Conservation (phyloP, 1,140 invertebrate species). For the Scylla paramamosain region DNA sequence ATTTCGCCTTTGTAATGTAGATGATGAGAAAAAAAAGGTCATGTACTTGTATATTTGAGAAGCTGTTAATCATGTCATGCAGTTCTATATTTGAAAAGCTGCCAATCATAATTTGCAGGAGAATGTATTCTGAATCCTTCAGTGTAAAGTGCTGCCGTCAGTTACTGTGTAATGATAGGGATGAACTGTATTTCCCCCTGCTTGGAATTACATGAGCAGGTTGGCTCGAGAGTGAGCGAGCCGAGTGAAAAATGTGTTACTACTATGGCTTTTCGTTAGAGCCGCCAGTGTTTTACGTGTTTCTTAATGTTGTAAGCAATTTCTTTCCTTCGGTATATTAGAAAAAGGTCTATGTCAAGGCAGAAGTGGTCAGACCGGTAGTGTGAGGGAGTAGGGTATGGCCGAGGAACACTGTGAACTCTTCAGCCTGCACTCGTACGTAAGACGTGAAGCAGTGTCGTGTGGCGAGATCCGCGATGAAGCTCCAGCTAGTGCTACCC, state of each 20-base stretch:
- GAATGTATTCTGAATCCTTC: conserved; percentile 9
- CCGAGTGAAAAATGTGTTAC: not conserved
- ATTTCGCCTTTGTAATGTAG: conserved; percentile 47
- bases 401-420: not conserved
- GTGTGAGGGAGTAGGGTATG: not conserved
- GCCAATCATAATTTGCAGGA: not conserved
- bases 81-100: not conserved
- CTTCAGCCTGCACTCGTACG: not conserved
- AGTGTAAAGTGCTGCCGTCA: not conserved
- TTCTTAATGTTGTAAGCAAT: conserved; percentile 39
- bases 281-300: conserved; percentile 31
- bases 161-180: not conserved
- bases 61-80: not conserved
- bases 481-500: not conserved
- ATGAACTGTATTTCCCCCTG: not conserved
- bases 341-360: not conserved
- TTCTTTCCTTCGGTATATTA: not conserved
- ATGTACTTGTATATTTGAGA: not conserved
- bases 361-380: not conserved
- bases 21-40: not conserved
- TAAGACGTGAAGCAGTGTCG: not conserved
- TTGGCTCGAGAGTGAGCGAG: not conserved
- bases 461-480: not conserved
- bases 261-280: not conserved
- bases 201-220: not conserved